Base-by-base conservation (phyloP, 2,113 vertebrate genomes). In the Pheucticus melanocephalus region DNA sequence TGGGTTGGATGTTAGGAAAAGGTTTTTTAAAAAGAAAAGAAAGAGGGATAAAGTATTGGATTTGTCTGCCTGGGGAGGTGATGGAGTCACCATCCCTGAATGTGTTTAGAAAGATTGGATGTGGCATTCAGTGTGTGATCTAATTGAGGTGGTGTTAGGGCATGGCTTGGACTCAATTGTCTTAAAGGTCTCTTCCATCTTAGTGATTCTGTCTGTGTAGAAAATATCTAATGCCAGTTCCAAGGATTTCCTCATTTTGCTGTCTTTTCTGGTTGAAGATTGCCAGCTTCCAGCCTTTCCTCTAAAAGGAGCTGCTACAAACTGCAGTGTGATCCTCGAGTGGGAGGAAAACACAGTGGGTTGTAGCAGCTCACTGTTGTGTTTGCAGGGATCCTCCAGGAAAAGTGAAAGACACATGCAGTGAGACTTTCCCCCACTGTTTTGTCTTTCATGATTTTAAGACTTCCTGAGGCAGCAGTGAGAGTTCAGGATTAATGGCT, bases 251-350 rank as follows among this genome's bases (percentile, higher is more conserved):
- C 50, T 66, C 30, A 0, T 28, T 53, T 81, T 77, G 12, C 24
- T 16, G 0, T 57, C 47, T 64, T 28, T 47, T 17, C 27, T 48
- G 0, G 21, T 63, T 70, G 77, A 64, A 59, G 75, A 39, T 14
- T 45, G 63, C 39, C 28, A 7, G 12, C 35, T 37, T 30, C 31
- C 64, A 89, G 44, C 60, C 37, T 76, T 40, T 54, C 48, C 20
- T 70, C 45, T 77, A 2, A 53, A 88, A 85, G 53, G 87, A 72
- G 64, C 72, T 87, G 66, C 30, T 76, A 19, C 37, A 57, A 63
- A 9, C n/a, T 44, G 45, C 68, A 44, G 0, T 57, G 2, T 51
- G 48, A 12, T 19, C 2, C 61, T 54, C 0, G 13, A n/a, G 33
- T 80, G 77, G 44, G 61, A 56, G 33, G 50, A 37, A 37, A 66